phyloP scores from a whole-genome alignment of 2,797 vertebrate genomes.

The Phataginus tricuspis region DNA sequence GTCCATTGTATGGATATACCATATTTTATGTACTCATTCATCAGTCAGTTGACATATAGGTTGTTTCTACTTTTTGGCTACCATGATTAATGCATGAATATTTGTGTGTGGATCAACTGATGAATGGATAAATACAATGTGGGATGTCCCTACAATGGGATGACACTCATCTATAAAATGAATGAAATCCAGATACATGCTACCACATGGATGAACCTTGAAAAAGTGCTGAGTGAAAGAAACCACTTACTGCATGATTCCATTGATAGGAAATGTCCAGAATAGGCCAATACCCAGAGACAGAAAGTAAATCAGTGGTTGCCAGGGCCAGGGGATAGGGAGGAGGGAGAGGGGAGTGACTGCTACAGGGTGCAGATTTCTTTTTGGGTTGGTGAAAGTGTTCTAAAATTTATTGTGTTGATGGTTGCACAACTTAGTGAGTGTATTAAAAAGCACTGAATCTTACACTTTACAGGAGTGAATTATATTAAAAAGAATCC shows the following conservation, averaged over 20 bases:
- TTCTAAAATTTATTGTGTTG: neutral
- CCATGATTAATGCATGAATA: neutral
- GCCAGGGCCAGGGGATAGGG: neutral
- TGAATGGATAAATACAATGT: neutral
- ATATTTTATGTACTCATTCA: slow-evolving; percentile 1
- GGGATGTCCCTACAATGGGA: neutral
- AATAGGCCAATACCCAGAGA: neutral
- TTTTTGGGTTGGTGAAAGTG: neutral
- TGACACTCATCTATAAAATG: neutral
- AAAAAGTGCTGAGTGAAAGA: neutral
- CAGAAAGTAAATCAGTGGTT: neutral
- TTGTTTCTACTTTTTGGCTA: slow-evolving; percentile 27
- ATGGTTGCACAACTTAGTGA: neutral
- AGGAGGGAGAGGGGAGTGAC: neutral
- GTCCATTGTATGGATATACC: neutral
- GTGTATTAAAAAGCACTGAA: neutral
- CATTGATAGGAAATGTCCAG: neutral
- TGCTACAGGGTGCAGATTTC: neutral
- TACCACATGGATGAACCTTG: neutral
- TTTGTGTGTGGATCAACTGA: neutral
- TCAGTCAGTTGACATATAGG: neutral
- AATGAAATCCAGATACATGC: neutral
- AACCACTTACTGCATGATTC: neutral
- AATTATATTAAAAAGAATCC: neutral
- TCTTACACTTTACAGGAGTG: neutral